These are phyloP conservation scores for Panagrolaimus sp. DNA, from an alignment of 1,140 invertebrate genomes.

Conservation along the genomic window DNA sequence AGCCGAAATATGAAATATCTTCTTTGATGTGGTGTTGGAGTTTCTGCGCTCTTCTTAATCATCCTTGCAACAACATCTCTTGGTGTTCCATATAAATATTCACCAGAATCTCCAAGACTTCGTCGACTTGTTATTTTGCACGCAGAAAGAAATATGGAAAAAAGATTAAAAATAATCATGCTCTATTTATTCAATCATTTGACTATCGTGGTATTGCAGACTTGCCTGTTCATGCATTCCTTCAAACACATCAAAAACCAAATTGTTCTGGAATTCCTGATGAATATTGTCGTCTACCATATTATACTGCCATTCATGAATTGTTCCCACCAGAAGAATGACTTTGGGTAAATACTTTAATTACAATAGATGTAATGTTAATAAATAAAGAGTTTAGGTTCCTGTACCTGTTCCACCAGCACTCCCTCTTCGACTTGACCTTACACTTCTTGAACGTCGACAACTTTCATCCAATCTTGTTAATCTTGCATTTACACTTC, in stretches of 20 bases:
- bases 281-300: conserved; percentile 55
- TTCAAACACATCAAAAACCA: conserved; percentile 45
- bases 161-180: conserved; percentile 32
- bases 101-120: conserved; percentile 44
- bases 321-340: conserved; percentile 49
- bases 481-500: conserved; percentile 45
- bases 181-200: conserved; percentile 51
- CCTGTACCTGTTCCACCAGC: conserved; percentile 42
- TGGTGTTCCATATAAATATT: conserved; percentile 54
- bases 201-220: conserved; percentile 54
- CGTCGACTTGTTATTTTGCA: conserved; percentile 49
- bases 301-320: conserved; percentile 57
- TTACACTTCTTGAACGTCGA: conserved; percentile 40
- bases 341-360: no score
- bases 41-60: conserved; percentile 41
- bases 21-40: conserved; percentile 36
- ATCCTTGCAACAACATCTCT: conserved; percentile 48
- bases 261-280: conserved; percentile 49
- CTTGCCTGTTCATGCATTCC: conserved; percentile 52
- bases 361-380: no score
- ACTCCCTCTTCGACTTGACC: conserved; percentile 38
- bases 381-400: no score
- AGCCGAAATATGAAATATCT: conserved; percentile 50
- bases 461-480: conserved; percentile 21
- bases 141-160: no score